phyloP scores from a whole-genome alignment of 2,797 vertebrate species.

The Melanotaenia parkinsoni region DNA sequence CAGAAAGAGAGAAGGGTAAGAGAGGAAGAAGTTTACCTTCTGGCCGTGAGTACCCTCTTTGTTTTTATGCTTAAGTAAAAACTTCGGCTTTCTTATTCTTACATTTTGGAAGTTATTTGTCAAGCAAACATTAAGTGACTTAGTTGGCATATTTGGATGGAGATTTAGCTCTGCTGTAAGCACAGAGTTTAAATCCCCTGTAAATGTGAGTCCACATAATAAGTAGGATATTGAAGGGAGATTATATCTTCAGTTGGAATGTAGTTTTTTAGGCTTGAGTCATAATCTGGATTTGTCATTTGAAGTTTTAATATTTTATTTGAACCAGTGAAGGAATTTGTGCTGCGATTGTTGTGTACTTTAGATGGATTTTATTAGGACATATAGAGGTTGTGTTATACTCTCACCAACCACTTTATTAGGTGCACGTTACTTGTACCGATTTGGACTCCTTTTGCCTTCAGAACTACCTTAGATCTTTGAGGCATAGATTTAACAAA shows the following conservation, averaged over 20 bases:
- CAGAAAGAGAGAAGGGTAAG: slow-evolving; percentile 35
- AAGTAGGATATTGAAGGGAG: slow-evolving; percentile 26
- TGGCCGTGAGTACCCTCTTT: slow-evolving; percentile 71
- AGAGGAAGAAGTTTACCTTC: slow-evolving; percentile 44
- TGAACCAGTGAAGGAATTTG: slow-evolving; percentile 13
- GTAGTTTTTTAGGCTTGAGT: slow-evolving; percentile 24
- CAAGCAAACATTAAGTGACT: slow-evolving; percentile 63
- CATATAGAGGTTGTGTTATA: neutral
- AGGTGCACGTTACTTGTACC: too few relatives aligned
- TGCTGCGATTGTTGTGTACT: slow-evolving; percentile 1
- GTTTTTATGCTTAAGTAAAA: slow-evolving; percentile 26
- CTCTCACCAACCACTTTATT: too few relatives aligned
- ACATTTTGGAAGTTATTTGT: slow-evolving; percentile 48
- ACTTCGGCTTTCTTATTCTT: slow-evolving; percentile 31
- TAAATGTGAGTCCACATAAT: slow-evolving; percentile 30
- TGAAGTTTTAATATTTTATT: slow-evolving; percentile 17
- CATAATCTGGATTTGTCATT: slow-evolving; percentile 27
- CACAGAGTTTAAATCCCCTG: slow-evolving; percentile 45
- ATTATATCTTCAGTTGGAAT: slow-evolving; percentile 14
- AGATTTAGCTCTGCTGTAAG: slow-evolving; percentile 60
- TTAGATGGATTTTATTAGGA: neutral
- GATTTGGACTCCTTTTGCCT: too few relatives aligned
- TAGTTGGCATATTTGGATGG: slow-evolving; percentile 64
- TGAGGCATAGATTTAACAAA: too few relatives aligned
- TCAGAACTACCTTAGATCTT: too few relatives aligned